Base-by-base conservation (phyloP, 2,888 invertebrate genomes). In the Sphecodes monilicornis region DNA sequence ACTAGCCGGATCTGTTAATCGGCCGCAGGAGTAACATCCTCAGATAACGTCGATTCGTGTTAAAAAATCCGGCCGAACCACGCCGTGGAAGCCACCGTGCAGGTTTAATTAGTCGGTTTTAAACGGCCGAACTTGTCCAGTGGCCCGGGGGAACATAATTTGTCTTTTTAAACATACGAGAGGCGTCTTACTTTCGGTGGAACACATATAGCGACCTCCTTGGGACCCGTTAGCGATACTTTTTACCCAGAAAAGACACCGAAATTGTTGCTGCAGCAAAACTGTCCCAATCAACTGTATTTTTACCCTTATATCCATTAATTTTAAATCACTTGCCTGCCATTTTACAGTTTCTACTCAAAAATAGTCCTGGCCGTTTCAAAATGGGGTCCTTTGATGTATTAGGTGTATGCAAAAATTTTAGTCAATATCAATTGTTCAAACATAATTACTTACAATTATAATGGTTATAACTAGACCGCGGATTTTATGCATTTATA, bases 1-100 rank as follows among this genome's bases (percentile, higher is more conserved):
- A 86, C 84, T 84, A 88, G 79, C 73, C 80, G 77, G 80, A 57
- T 77, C 83, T 82, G 76, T 83, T 85, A 83, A 85, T 77, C 79
- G 83, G 64, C 36, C 73, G 57, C n/a, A 26, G 57, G 77, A 68
- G 72, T 69, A 78, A 73, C 70, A 76, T 39, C 79, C 57, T 57
- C 50, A 22, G 79, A 82, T 85, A 82, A 82, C 78, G 74, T 69
- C 66, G 78, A 82, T 46, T n/a, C 60, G 73, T 64, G 80, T 70
- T 74, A 69, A 80, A 71, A 66, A 76, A 22, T 69, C 69, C n/a
- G 32, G 50, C 50, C 26, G 50, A 70, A 43, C 76, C 71, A 18
- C 76, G 66, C 32, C 46, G 69, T 32, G 26, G 43, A 79, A 75
- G 64, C 78, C 72, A 29, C 60, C 57, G 69, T 50, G 57, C 79